These are phyloP conservation scores for Parazoanthus swiftii DNA, from an alignment of 92 coral and sea anemone species.

Conservation along the genomic window DNA sequence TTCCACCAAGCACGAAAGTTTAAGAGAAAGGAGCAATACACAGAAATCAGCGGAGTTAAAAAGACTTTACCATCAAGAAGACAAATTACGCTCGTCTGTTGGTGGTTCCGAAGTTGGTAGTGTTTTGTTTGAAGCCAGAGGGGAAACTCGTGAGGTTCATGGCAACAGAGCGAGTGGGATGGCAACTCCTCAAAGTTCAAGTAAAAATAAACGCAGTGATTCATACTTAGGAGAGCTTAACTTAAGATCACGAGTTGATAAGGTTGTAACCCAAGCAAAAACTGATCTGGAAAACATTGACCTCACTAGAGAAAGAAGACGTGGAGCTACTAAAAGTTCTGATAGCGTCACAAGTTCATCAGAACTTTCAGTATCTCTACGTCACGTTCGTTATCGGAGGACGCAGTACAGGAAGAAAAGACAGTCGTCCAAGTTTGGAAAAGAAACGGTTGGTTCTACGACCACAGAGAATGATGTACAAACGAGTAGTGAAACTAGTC, in stretches of 20 bases:
- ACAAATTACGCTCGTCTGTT: neutral
- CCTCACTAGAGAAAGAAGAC: neutral
- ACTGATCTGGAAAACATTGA: neutral
- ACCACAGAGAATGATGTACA: constrained; percentile 4
- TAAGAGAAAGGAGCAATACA: neutral
- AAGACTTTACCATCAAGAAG: neutral
- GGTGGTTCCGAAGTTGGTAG: neutral
- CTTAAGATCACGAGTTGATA: neutral
- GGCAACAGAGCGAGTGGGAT: neutral
- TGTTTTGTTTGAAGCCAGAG: neutral
- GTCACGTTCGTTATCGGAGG: constrained; percentile 28
- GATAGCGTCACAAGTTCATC: constrained; percentile 21
- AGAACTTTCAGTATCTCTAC: constrained; percentile 21
- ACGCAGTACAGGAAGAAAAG: constrained; percentile 18
- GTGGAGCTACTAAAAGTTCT: neutral
- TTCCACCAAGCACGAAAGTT: neutral
- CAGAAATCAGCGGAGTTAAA: neutral
- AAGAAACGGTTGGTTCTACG: neutral
- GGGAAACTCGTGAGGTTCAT: neutral
- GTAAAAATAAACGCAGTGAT: neutral
- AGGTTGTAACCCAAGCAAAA: neutral
- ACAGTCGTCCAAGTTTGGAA: neutral
- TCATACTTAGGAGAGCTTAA: neutral
- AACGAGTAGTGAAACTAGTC: constrained; percentile 11
- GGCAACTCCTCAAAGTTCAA: neutral